Percentiles rank a stretch among this genome's conserved stretches.
Conservation (phyloP, 64 coral and sea anemone species). For the Actinia tenebrosa region DNA sequence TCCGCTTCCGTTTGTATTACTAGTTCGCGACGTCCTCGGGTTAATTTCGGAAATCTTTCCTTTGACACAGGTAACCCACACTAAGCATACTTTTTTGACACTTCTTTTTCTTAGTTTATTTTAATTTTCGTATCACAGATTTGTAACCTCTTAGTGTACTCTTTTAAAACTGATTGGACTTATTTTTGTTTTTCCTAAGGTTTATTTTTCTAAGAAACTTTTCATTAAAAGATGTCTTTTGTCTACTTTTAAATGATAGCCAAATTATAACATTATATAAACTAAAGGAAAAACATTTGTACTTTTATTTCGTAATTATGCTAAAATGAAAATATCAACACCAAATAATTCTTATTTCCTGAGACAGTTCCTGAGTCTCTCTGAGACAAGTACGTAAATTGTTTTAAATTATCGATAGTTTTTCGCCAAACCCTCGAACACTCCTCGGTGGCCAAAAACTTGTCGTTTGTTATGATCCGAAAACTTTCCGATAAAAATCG, state of each 20-base stretch:
- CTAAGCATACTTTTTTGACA: neutral
- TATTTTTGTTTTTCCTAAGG: too few relatives aligned
- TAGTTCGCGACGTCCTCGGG: neutral
- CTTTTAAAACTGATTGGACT: too few relatives aligned
- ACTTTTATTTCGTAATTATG: neutral
- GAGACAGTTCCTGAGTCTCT: too few relatives aligned
- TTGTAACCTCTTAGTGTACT: neutral
- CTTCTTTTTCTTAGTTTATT: neutral
- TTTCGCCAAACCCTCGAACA: neutral
- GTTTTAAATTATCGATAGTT: neutral
- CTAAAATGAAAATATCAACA: neutral
- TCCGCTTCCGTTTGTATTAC: neutral
- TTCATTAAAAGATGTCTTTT: too few relatives aligned
- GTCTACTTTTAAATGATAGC: too few relatives aligned
- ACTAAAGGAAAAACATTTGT: too few relatives aligned
- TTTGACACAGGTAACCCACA: neutral
- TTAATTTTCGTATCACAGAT: neutral
- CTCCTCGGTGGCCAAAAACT: neutral
- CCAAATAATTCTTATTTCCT: too few relatives aligned
- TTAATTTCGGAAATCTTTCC: neutral
- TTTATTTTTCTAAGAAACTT: too few relatives aligned
- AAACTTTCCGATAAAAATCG: constrained; percentile 37
- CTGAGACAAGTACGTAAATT: too few relatives aligned
- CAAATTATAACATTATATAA: too few relatives aligned
- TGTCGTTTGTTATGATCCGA: constrained; percentile 17